Percentiles rank a stretch among this genome's conserved stretches.
These are phyloP conservation scores for Lasioglossum vierecki DNA, from an alignment of 2,888 invertebrate genomes.

Conservation along the genomic window DNA sequence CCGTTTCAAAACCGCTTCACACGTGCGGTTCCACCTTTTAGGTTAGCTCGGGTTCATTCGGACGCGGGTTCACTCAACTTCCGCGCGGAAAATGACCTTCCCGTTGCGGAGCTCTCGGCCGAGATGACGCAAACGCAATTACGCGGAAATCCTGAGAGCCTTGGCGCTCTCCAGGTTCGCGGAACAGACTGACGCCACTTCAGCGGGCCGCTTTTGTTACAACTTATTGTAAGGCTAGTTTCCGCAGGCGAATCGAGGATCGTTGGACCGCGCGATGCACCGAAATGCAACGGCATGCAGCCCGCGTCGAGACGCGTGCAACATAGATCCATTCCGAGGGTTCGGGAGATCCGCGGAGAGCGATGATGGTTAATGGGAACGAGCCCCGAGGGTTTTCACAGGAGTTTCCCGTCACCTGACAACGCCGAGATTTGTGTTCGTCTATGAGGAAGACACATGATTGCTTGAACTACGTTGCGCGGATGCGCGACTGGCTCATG, in stretches of 20 bases:
- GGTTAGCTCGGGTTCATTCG: constrained; percentile 55
- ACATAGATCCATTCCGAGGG: constrained; percentile 31
- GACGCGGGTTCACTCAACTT: constrained; percentile 53
- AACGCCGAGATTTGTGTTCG: constrained; percentile 40
- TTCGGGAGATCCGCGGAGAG: constrained; percentile 23
- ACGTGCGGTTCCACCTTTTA: neutral
- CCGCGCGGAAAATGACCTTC: constrained; percentile 72
- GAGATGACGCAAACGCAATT: constrained; percentile 79
- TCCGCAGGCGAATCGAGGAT: constrained; percentile 5
- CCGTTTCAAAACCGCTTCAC: neutral
- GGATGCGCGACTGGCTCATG: neutral
- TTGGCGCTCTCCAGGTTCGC: neutral
- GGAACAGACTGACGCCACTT: constrained; percentile 13
- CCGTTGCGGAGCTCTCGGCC: constrained; percentile 64
- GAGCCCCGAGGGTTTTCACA: constrained; percentile 34
- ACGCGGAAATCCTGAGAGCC: constrained; percentile 65
- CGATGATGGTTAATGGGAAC: constrained; percentile 48
- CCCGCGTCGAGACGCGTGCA: neutral
- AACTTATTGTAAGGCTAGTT: constrained; percentile 44
- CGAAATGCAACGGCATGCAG: neutral
- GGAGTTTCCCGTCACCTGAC: constrained; percentile 25
- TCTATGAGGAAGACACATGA: neutral
- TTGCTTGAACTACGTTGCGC: neutral
- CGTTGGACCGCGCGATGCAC: neutral
- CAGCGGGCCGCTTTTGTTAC: constrained; percentile 41